Conservation (phyloP, 2,113 vertebrate genomes). For the Catagonus wagneri region DNA sequence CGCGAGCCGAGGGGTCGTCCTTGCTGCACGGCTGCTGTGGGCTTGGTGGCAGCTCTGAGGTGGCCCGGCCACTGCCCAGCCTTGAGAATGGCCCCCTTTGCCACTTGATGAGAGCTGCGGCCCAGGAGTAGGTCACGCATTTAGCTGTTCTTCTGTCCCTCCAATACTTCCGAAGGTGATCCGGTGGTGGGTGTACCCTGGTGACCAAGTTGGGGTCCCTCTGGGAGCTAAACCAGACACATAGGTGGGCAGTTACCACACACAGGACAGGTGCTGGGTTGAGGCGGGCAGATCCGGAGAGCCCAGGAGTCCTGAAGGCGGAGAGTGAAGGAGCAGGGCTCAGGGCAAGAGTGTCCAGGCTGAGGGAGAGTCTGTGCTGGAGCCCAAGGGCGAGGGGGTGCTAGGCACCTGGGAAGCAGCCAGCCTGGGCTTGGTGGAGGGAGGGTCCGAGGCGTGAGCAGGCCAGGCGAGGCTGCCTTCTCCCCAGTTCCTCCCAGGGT, state of each 20-base stretch:
- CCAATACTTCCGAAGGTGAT: rapidly evolving
- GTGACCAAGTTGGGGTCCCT: not conserved
- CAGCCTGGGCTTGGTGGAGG: no score
- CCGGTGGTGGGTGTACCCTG: not conserved
- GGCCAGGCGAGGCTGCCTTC: rapidly evolving
- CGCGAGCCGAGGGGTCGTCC: not conserved
- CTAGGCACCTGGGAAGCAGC: not conserved
- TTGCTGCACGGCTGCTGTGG: not conserved
- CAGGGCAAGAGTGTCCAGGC: not conserved
- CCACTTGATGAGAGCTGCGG: not conserved
- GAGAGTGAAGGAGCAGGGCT: not conserved
- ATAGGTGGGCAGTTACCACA: rapidly evolving
- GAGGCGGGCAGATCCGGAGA: not conserved
- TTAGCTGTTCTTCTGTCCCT: not conserved
- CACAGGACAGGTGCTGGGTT: not conserved
- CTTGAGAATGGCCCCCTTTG: not conserved
- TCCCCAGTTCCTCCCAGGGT: not conserved
- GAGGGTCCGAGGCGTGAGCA: rapidly evolving
- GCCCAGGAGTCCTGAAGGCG: not conserved
- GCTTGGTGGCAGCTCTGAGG: not conserved
- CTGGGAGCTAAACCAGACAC: not conserved
- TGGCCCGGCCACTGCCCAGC: rapidly evolving
- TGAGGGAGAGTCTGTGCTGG: not conserved
- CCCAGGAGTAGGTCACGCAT: no score
- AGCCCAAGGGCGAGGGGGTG: not conserved